A percentile compares a stretch with the other conserved stretches of the same genome.
Evolutionary conservation across 2,888 invertebrate genomes (phyloP).

Genomic region (Fragum whitleyi): DNA sequence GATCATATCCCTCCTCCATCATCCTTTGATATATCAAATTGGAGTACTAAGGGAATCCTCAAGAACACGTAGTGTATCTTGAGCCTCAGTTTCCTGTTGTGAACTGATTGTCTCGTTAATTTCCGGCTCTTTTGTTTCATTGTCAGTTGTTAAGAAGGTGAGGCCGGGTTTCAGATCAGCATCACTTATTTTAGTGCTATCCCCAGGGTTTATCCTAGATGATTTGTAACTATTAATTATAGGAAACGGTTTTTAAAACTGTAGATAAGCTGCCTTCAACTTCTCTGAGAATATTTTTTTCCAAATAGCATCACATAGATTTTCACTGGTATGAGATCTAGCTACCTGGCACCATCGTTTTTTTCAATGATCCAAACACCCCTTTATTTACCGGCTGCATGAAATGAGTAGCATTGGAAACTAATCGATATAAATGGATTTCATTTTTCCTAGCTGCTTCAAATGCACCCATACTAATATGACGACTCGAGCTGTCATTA

Average conservation of each 20-base stretch:
- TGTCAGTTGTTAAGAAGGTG: constrained; percentile 1
- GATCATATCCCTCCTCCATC: constrained; percentile 33
- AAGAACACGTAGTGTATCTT: constrained; percentile 24
- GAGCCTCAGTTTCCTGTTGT: constrained; percentile 11
- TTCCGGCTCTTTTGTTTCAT: neutral
- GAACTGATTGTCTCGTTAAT: neutral
- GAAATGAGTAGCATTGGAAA: constrained; percentile 62
- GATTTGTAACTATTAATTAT: constrained; percentile 56
- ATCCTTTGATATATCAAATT: constrained; percentile 24
- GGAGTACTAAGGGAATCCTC: constrained; percentile 35
- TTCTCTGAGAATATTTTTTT: constrained; percentile 60
- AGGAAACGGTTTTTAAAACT: constrained; percentile 58
- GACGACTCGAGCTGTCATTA: constrained; percentile 58
- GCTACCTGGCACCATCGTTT: constrained; percentile 56
- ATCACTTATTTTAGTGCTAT: constrained; percentile 26
- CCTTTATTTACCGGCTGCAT: constrained; percentile 67
- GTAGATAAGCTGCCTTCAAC: constrained; percentile 50
- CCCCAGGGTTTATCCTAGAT: constrained; percentile 52
- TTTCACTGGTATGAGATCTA: constrained; percentile 41
- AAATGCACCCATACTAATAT: constrained; percentile 42
- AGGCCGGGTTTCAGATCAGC: constrained; percentile 28
- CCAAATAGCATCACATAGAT: constrained; percentile 49
- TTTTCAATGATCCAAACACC: constrained; percentile 62
- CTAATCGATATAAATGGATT: constrained; percentile 48
- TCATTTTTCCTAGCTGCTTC: constrained; percentile 36